These are phyloP conservation scores for Drosophila lowei DNA, from an alignment of 1,140 invertebrate species.

Conservation along the genomic window DNA sequence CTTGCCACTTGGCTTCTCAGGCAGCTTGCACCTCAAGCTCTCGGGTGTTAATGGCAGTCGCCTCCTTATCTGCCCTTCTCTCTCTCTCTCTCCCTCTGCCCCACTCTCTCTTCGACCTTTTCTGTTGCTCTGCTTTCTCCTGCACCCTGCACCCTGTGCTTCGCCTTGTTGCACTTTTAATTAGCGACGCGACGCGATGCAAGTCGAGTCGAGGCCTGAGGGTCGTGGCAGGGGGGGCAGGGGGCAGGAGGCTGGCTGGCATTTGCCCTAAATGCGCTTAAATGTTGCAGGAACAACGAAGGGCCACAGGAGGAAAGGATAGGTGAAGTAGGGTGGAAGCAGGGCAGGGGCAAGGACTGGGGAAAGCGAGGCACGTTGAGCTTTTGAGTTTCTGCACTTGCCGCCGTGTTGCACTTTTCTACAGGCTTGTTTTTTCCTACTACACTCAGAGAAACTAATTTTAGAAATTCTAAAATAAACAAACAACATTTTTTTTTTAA, in stretches of 20 bases:
- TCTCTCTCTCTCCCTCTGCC: neutral
- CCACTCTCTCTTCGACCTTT: constrained; percentile 1
- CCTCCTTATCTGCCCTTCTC: neutral
- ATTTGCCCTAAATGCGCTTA: constrained; percentile 78
- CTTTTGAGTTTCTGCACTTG: constrained; percentile 35
- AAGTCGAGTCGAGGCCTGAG: constrained; percentile 6
- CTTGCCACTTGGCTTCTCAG: too few species aligned
- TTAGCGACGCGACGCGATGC: constrained; percentile 65
- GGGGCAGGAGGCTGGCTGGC: constrained; percentile 32
- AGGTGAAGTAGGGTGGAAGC: constrained; percentile 13
- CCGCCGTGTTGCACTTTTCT: constrained; percentile 43
- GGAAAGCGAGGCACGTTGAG: constrained; percentile 3
- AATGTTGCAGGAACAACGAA: constrained; percentile 49
- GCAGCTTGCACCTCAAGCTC: neutral
- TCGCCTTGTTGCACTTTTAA: constrained; percentile 76
- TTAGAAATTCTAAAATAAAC: too few species aligned
- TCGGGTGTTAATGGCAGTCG: constrained; percentile 7
- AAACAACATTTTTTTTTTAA: too few species aligned
- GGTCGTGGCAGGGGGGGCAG: constrained; percentile 8
- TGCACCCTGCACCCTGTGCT: neutral
- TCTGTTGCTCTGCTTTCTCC: neutral
- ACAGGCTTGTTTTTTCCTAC: constrained; percentile 15
- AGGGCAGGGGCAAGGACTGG: constrained; percentile 3
- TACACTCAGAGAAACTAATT: neutral
- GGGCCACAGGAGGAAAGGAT: constrained; percentile 17